These are phyloP conservation scores for Aphelenchoides fujianensis DNA, from an alignment of 1,140 invertebrate species.

Conservation along the genomic window DNA sequence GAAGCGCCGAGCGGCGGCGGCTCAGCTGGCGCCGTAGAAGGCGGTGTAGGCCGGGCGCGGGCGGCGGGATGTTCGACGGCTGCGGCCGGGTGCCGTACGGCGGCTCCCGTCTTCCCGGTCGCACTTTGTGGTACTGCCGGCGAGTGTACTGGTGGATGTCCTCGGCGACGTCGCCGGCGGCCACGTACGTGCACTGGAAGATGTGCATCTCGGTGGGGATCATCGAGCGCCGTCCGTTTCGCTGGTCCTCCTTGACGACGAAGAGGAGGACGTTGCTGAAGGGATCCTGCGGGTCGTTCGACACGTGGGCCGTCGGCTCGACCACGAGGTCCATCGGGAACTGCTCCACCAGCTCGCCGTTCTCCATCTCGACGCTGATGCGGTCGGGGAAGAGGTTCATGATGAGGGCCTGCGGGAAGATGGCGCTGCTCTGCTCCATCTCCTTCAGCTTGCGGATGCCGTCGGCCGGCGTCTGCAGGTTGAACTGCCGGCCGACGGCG, in stretches of 20 bases:
- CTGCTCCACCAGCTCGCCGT: conserved; percentile 79
- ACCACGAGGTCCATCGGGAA: conserved; percentile 86
- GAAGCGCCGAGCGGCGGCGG: conserved; percentile 17
- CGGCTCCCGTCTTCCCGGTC: conserved; percentile 39
- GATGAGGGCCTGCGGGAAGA: conserved; percentile 95
- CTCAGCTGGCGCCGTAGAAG: too few relatives aligned
- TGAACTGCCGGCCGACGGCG: conserved; percentile 70
- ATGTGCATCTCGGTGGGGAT: conserved; percentile 89
- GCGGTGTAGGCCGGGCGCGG: conserved; percentile 18
- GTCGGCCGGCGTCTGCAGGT: conserved; percentile 68
- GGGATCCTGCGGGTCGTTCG: conserved; percentile 87
- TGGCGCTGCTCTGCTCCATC: conserved; percentile 93
- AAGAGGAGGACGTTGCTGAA: conserved; percentile 98
- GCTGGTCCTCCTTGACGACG: conserved; percentile 73
- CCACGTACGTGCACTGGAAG: conserved; percentile 72
- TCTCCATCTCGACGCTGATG: conserved; percentile 91
- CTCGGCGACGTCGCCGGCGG: conserved; percentile 56
- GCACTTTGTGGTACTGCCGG: conserved; percentile 55
- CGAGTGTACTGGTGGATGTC: conserved; percentile 50
- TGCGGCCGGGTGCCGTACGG: background rate
- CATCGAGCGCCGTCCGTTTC: conserved; percentile 59
- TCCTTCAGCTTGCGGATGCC: conserved; percentile 90
- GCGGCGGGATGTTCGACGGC: conserved; percentile 8
- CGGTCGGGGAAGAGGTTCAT: conserved; percentile 66
- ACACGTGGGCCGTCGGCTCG: conserved; percentile 93